phyloP scores from a whole-genome alignment of 2,888 invertebrate genomes.

The Synergus laeviventris region DNA sequence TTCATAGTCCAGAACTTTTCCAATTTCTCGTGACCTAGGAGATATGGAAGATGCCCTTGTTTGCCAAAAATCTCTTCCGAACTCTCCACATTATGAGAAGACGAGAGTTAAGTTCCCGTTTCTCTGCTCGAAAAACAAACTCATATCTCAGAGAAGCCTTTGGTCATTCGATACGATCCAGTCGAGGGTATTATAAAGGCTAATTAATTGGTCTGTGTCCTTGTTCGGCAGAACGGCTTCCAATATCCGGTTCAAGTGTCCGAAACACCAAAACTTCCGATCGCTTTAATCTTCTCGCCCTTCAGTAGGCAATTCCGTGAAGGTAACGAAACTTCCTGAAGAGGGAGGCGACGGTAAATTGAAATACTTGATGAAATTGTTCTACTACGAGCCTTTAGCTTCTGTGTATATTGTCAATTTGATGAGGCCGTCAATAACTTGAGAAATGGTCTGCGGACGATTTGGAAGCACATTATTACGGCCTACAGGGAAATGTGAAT shows the following conservation, averaged over 20 bases:
- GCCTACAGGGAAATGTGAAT: not conserved
- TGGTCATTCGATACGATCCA: conserved; percentile 26
- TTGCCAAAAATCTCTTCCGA: conserved; percentile 3
- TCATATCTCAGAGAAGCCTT: conserved; percentile 42
- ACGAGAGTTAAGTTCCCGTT: conserved; percentile 38
- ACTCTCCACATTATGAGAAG: conserved; percentile 12
- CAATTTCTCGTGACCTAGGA: conserved; percentile 39
- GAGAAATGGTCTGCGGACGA: not conserved
- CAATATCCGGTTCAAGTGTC: conserved; percentile 64
- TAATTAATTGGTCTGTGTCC: conserved; percentile 66
- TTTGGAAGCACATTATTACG: not conserved
- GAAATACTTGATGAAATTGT: conserved; percentile 50
- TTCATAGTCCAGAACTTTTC: conserved; percentile 42
- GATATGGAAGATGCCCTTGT: not conserved
- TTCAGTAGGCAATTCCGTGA: conserved; percentile 44
- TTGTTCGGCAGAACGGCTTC: conserved; percentile 58
- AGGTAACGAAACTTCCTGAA: conserved; percentile 42
- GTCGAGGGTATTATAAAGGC: conserved; percentile 50
- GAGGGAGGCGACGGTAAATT: conserved; percentile 47
- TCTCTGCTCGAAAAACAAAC: conserved; percentile 43
- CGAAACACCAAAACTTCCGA: conserved; percentile 54
- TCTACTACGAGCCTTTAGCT: not conserved
- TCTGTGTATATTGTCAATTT: not conserved
- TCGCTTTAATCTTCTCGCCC: conserved; percentile 53
- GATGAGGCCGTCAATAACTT: not conserved